Evolutionary conservation across 2,888 invertebrate species (phyloP).

Genomic region (Brenthis daphne): DNA sequence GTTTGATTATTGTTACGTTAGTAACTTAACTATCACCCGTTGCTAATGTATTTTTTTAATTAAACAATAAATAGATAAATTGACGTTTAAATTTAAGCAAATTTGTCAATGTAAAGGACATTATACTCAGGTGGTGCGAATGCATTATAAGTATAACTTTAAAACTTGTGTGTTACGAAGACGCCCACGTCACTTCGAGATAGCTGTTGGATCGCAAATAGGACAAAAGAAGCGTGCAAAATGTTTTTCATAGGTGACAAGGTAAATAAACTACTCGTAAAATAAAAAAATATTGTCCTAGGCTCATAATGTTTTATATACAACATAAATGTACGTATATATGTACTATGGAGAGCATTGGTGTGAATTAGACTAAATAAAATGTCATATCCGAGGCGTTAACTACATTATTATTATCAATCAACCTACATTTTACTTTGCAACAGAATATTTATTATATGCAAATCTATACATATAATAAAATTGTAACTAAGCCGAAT

Average conservation of each 20-base stretch:
- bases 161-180: constrained; percentile 17
- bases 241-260: neutral
- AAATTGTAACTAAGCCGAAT: too few relatives aligned
- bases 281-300: neutral
- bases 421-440: too few relatives aligned
- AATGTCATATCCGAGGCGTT: too few relatives aligned
- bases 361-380: too few relatives aligned
- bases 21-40: neutral
- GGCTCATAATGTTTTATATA: neutral
- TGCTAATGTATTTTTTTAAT: too few relatives aligned
- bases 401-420: too few relatives aligned
- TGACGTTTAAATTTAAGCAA: too few relatives aligned
- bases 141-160: constrained; percentile 10
- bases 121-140: neutral
- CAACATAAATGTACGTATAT: neutral
- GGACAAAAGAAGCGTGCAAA: constrained; percentile 5
- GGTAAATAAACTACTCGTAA: neutral
- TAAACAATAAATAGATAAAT: too few relatives aligned
- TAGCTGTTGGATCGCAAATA: constrained; percentile 16
- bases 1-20: neutral
- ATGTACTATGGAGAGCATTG: too few relatives aligned
- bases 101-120: constrained; percentile 17
- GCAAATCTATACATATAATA: too few relatives aligned
- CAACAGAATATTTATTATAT: too few relatives aligned
- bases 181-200: constrained; percentile 10